Conservation (phyloP, 2,797 vertebrate genomes). For the Acrossocheilus wenchowensis region DNA sequence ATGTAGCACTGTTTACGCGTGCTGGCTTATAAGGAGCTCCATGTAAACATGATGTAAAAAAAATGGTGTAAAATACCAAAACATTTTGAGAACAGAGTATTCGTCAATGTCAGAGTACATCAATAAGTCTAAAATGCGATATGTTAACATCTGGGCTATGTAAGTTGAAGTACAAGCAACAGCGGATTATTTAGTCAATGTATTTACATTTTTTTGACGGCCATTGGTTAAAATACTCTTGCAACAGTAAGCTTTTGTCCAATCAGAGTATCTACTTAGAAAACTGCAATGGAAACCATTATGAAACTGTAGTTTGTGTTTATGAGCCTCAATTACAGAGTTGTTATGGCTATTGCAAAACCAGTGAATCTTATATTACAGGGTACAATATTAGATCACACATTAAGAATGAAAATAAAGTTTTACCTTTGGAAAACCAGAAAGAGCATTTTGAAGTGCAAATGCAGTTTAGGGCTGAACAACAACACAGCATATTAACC, state of each 20-base stretch:
- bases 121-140: not conserved
- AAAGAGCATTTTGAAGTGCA: not conserved
- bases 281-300: conserved; percentile 9
- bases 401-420: not conserved
- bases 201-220: conserved; percentile 3
- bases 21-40: not conserved
- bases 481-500: no score
- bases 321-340: not conserved
- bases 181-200: conserved; percentile 6
- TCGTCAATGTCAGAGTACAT: conserved; percentile 26
- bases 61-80: not conserved
- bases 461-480: no score
- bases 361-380: fast-evolving
- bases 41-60: not conserved
- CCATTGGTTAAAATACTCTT: conserved; percentile 26
- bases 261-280: conserved; percentile 34
- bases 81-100: not conserved
- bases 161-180: conserved; percentile 49
- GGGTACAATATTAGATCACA: not conserved
- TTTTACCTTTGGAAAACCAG: not conserved
- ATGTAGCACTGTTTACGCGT: not conserved
- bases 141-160: conserved; percentile 32
- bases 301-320: conserved; percentile 47
- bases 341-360: conserved; percentile 27
- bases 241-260: not conserved